These are phyloP conservation scores for Hermaeophaga mercurialis DNA, from an alignment of 2,888 invertebrate species.

Conservation along the genomic window DNA sequence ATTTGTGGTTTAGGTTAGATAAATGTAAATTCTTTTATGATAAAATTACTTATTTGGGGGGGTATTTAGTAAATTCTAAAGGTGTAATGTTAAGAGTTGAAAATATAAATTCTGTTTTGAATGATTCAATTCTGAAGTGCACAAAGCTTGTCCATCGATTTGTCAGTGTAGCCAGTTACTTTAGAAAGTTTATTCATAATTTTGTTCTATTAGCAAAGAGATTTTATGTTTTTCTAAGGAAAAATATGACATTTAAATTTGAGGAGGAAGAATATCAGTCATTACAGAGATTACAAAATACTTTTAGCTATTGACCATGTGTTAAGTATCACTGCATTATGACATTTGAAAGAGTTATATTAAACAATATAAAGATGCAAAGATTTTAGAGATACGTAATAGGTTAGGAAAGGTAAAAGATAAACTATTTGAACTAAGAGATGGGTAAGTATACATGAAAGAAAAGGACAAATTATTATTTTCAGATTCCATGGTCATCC, in stretches of 20 bases:
- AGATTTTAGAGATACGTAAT: not conserved
- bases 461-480: not conserved
- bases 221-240: slow-evolving; percentile 2
- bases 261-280: slow-evolving; percentile 4
- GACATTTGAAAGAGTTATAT: slow-evolving; percentile 13
- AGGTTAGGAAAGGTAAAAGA: not conserved
- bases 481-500: not conserved
- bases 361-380: not conserved
- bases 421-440: not conserved
- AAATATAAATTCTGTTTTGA: slow-evolving; percentile 24
- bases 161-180: slow-evolving; percentile 28
- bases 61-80: not conserved
- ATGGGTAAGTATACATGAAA: not conserved
- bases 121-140: slow-evolving; percentile 28
- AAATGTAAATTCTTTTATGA: not conserved
- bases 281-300: slow-evolving; percentile 17
- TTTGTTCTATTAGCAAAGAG: slow-evolving; percentile 25
- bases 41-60: not conserved
- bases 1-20: not conserved
- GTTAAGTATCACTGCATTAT: slow-evolving; percentile 14
- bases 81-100: slow-evolving; percentile 5
- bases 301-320: slow-evolving; percentile 10
- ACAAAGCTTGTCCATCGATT: slow-evolving; percentile 26
- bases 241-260: not conserved
- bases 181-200: slow-evolving; percentile 28